Evolutionary conservation across 2,113 vertebrate genomes (phyloP).

Genomic region (Ammodytes marinus): DNA sequence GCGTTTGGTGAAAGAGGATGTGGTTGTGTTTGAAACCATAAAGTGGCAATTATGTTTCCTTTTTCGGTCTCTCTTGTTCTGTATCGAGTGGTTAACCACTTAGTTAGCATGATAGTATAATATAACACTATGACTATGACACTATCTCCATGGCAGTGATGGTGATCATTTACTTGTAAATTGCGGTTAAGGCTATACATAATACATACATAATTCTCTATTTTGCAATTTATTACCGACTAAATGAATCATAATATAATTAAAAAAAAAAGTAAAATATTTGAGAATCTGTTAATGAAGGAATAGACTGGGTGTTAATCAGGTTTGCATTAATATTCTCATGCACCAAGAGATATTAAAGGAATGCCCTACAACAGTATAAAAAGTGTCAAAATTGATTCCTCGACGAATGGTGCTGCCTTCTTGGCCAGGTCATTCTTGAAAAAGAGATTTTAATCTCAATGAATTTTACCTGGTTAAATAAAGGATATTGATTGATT

Average conservation of each 20-base stretch:
- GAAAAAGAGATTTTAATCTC: no score
- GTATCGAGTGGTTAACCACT: slow-evolving; percentile 47
- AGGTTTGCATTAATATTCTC: background rate
- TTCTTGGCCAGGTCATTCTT: no score
- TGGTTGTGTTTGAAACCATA: slow-evolving; percentile 18
- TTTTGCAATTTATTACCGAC: background rate
- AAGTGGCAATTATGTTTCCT: slow-evolving; percentile 4
- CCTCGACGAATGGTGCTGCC: no score
- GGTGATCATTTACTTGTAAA: background rate
- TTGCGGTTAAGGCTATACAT: background rate
- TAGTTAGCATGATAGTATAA: slow-evolving; percentile 19
- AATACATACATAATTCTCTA: background rate
- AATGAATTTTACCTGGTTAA: no score
- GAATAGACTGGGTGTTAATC: no score
- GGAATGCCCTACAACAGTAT: background rate
- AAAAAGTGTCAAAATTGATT: background rate
- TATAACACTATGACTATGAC: background rate
- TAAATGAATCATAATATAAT: background rate
- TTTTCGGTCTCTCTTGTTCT: slow-evolving; percentile 23
- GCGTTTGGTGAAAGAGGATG: slow-evolving; percentile 47
- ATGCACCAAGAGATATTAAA: background rate
- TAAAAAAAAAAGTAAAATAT: no score
- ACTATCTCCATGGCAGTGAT: background rate
- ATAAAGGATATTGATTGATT: no score
- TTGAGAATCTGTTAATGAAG: background rate